These are phyloP conservation scores for Lathamus discolor DNA, from an alignment of 2,113 vertebrate species.

Conservation along the genomic window DNA sequence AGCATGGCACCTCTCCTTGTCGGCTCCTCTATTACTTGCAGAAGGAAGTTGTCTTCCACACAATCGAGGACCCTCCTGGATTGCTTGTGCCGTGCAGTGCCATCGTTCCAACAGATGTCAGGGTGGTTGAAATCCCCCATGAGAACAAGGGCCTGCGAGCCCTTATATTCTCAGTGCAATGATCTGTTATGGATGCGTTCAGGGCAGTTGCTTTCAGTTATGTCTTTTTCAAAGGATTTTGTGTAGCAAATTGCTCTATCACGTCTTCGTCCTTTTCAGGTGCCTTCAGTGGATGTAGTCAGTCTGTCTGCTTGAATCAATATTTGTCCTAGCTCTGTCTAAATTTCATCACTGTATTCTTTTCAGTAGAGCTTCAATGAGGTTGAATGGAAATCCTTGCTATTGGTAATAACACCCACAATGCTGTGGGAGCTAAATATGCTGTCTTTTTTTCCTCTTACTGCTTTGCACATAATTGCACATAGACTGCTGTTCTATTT, in stretches of 20 bases:
- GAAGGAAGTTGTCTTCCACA: too few relatives aligned
- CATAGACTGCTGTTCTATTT: not conserved
- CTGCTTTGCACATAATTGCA: not conserved
- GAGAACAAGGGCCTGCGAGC: too few relatives aligned
- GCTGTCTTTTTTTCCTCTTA: not conserved
- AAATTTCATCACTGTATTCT: not conserved
- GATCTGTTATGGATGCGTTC: not conserved
- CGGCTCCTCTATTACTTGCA: too few relatives aligned
- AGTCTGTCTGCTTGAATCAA: not conserved
- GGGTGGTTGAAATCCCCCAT: too few relatives aligned
- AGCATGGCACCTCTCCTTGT: too few relatives aligned
- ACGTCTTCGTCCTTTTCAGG: not conserved
- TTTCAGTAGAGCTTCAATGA: not conserved
- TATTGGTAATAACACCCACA: not conserved
- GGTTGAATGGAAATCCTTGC: not conserved
- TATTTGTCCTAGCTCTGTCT: not conserved
- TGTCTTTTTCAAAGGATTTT: not conserved
- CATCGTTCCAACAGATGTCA: too few relatives aligned
- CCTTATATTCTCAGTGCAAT: not conserved
- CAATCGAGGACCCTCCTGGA: too few relatives aligned
- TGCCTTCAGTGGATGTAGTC: not conserved
- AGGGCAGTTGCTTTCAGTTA: not conserved
- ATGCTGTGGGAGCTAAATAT: not conserved
- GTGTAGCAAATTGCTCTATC: not conserved
- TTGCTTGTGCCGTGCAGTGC: too few relatives aligned